Percentiles rank a stretch among this genome's conserved stretches.
Conservation (phyloP, 2,113 vertebrate genomes). For the Zapus hudsonius region DNA sequence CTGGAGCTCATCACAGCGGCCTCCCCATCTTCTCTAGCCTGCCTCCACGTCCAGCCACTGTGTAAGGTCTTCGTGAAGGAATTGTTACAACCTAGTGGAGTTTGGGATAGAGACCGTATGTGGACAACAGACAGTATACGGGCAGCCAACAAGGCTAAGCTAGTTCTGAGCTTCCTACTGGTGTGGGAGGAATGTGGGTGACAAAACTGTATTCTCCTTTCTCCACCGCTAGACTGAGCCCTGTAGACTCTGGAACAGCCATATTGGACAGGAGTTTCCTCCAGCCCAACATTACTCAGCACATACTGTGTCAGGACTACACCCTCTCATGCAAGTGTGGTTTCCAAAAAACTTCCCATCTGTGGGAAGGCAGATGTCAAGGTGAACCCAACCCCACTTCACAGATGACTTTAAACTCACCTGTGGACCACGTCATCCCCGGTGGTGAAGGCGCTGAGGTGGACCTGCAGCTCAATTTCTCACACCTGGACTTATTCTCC, state of each 20-base stretch:
- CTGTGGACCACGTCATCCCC: no score
- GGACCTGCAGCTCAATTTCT: not conserved
- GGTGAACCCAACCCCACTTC: not conserved
- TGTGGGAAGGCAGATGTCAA: not conserved
- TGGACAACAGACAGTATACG: not conserved
- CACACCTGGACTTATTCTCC: not conserved
- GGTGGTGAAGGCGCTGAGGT: no score
- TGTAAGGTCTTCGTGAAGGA: not conserved
- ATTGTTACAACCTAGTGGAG: not conserved
- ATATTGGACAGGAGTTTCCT: not conserved
- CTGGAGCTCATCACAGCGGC: not conserved
- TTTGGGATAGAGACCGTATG: not conserved
- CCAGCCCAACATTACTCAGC: not conserved
- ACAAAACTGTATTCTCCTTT: not conserved
- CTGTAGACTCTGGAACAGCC: not conserved
- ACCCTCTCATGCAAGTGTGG: not conserved
- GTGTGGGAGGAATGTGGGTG: not conserved
- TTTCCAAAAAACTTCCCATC: not conserved
- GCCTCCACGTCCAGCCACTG: not conserved
- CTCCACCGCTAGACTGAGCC: not conserved
- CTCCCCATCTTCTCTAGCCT: no score
- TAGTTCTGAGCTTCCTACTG: not conserved
- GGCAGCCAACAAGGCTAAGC: not conserved
- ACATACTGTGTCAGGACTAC: not conserved
- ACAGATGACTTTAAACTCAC: not conserved